These are phyloP conservation scores for Neofelis nebulosa DNA, from an alignment of 2,113 vertebrate genomes.

Conservation along the genomic window DNA sequence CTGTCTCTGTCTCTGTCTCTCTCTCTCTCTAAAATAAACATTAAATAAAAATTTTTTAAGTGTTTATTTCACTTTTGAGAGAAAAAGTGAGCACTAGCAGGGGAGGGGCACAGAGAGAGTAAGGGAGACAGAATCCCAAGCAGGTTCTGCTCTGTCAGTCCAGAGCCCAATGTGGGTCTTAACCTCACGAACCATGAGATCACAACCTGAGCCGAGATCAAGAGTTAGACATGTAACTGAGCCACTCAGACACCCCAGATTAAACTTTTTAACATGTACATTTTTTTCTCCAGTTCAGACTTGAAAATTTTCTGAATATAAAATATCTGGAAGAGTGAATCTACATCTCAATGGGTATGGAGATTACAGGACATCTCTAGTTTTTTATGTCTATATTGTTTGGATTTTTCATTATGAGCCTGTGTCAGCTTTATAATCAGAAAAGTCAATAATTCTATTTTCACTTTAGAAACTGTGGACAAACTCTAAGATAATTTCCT, in stretches of 20 bases:
- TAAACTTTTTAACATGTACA: not conserved
- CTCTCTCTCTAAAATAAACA: too few relatives aligned
- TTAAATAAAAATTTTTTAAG: too few relatives aligned
- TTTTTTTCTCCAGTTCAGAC: not conserved
- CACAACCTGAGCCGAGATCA: too few relatives aligned
- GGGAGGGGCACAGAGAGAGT: too few relatives aligned
- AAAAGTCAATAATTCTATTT: not conserved
- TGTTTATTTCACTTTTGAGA: too few relatives aligned
- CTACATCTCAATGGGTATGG: not conserved
- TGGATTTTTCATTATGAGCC: not conserved
- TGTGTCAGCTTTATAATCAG: not conserved
- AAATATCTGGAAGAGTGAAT: not conserved
- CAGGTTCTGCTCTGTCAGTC: too few relatives aligned
- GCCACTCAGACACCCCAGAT: not conserved
- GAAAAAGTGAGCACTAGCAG: too few relatives aligned
- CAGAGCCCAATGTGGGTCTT: too few relatives aligned
- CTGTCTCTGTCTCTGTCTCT: too few relatives aligned
- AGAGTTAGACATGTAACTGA: too few relatives aligned
- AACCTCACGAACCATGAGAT: too few relatives aligned
- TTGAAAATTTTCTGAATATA: constrained; percentile 19
- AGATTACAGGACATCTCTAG: not conserved
- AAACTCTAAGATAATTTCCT: not conserved
- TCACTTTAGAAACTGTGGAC: not conserved
- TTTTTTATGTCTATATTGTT: not conserved
- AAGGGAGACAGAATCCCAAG: too few relatives aligned